Percentiles rank a stretch among this genome's conserved stretches.
phyloP scores from a whole-genome alignment of 1,140 invertebrate species.

The Sarcophaga peregrina region DNA sequence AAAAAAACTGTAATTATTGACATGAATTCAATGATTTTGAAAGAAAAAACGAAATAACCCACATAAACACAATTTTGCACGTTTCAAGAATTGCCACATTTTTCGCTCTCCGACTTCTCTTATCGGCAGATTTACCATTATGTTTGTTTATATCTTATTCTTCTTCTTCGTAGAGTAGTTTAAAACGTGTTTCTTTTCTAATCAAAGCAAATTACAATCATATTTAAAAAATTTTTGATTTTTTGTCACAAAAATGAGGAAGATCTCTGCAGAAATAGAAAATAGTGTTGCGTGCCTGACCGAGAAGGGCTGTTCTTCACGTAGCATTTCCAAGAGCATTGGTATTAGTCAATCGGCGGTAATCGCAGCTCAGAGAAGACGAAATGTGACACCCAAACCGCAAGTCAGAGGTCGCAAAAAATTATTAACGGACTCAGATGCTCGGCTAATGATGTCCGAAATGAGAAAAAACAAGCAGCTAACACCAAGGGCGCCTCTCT shows the following conservation, averaged over 20 bases:
- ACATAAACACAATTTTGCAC: neutral
- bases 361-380: no score
- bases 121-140: neutral
- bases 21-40: neutral
- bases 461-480: constrained; percentile 42
- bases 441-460: constrained; percentile 41
- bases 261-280: neutral
- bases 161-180: neutral
- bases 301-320: no score
- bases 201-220: neutral
- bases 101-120: neutral
- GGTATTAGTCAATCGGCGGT: no score
- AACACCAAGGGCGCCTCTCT: constrained; percentile 42
- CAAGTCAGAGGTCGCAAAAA: constrained; percentile 40
- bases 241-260: neutral
- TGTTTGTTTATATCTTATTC: neutral
- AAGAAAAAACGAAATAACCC: constrained; percentile 22
- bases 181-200: no score
- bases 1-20: no score
- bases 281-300: neutral
- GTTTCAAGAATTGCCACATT: neutral
- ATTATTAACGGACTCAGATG: constrained; percentile 42
- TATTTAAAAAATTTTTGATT: neutral
- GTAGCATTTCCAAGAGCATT: no score
- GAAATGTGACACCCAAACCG: no score